phyloP scores from a whole-genome alignment of 2,888 invertebrate genomes.

The Acholoe squamosa region DNA sequence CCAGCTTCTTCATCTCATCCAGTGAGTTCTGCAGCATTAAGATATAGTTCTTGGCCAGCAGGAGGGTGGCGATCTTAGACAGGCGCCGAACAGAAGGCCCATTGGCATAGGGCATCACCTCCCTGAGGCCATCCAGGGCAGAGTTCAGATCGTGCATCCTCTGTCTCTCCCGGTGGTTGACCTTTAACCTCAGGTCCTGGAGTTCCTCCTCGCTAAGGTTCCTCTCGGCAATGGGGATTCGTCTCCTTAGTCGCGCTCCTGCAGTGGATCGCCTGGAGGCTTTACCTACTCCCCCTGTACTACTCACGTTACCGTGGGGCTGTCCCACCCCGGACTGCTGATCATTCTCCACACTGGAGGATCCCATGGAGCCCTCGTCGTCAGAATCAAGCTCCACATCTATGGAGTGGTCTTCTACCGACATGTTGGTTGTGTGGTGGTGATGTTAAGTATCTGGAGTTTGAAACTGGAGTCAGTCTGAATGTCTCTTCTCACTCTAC shows the following conservation, averaged over 20 bases:
- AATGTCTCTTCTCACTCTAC: background rate
- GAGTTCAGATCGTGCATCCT: constrained; percentile 84
- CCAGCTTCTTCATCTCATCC: constrained; percentile 77
- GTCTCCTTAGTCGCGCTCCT: background rate
- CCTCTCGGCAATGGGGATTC: constrained; percentile 50
- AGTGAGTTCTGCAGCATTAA: constrained; percentile 80
- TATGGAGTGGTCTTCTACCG: constrained; percentile 39
- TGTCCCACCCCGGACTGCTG: background rate
- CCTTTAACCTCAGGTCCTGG: constrained; percentile 80
- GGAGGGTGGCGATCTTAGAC: constrained; percentile 81
- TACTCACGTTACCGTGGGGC: background rate
- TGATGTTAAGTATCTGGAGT: too few species aligned
- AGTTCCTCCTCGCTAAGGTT: constrained; percentile 73
- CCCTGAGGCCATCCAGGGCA: constrained; percentile 81
- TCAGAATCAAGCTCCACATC: constrained; percentile 55
- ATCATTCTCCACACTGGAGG: constrained; percentile 54
- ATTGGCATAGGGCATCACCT: constrained; percentile 82
- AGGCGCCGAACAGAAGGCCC: constrained; percentile 81
- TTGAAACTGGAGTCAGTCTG: too few species aligned
- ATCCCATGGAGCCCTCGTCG: constrained; percentile 51
- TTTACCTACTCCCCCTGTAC: background rate
- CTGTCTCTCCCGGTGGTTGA: constrained; percentile 84
- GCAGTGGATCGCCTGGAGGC: background rate
- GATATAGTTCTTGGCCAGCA: constrained; percentile 82
- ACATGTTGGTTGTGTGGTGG: background rate